Percentiles rank a stretch among this genome's conserved stretches.
Conservation (phyloP, 2,113 vertebrate species). For the Alligator mississippiensis region DNA sequence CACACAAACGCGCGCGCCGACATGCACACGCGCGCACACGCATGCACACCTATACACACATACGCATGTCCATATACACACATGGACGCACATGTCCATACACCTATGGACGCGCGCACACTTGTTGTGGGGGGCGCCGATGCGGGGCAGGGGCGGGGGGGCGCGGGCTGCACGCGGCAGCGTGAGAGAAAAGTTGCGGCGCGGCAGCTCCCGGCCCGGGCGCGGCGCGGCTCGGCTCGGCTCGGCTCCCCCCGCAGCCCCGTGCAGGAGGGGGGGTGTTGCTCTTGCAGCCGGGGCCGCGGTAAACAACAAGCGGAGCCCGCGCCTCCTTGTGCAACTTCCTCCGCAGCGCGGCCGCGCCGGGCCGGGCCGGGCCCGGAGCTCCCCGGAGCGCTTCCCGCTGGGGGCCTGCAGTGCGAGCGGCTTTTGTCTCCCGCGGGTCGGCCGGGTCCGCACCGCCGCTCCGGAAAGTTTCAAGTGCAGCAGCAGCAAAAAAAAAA, state of each 20-base stretch:
- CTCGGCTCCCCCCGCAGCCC: background rate
- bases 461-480: constrained; percentile 50
- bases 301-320: constrained; percentile 49
- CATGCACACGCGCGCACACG: too few species aligned
- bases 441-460: background rate
- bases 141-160: too few species aligned
- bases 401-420: background rate
- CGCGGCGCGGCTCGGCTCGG: background rate
- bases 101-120: background rate
- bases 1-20: too few species aligned
- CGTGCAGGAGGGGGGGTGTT: background rate
- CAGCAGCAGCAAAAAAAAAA: background rate
- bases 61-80: too few species aligned
- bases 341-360: background rate
- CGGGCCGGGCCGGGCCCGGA: background rate
- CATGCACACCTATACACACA: too few species aligned
- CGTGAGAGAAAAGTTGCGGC: constrained; percentile 56
- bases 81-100: too few species aligned
- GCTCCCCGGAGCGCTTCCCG: background rate
- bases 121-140: too few species aligned
- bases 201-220: background rate
- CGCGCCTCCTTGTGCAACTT: constrained; percentile 57
- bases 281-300: background rate
- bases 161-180: background rate
- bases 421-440: background rate